These are phyloP conservation scores for Mystacornis crossleyi DNA, from an alignment of 2,113 vertebrate species.

Conservation along the genomic window DNA sequence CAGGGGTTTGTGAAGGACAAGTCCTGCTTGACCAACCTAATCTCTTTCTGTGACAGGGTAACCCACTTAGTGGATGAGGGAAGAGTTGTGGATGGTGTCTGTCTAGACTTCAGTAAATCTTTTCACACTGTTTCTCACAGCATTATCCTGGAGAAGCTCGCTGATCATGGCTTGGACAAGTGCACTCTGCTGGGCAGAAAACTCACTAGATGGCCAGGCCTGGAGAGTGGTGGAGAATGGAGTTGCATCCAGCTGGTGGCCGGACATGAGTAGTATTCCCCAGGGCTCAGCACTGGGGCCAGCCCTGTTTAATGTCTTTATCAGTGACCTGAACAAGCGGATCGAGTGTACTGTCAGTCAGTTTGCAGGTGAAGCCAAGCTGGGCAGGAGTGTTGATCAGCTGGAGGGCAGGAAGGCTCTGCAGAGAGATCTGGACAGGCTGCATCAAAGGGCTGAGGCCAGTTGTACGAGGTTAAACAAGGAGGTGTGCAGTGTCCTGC, in stretches of 20 bases:
- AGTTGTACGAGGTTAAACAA: fast-evolving
- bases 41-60: neutral
- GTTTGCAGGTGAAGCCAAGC: neutral
- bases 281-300: neutral
- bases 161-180: neutral
- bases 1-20: neutral
- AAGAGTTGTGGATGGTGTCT: neutral
- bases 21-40: neutral
- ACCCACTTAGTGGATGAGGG: neutral
- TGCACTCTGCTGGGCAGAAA: neutral
- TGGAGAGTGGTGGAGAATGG: neutral
- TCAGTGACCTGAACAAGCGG: neutral
- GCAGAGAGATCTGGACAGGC: neutral
- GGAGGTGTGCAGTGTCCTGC: neutral
- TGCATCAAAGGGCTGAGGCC: neutral
- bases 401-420: neutral
- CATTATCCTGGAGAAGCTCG: neutral
- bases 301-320: neutral
- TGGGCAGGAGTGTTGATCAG: neutral
- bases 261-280: neutral
- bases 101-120: neutral
- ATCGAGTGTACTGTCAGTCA: neutral
- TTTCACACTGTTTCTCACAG: neutral
- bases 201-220: neutral
- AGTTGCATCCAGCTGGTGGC: neutral